Evolutionary conservation across 2,797 vertebrate species (phyloP).

Genomic region (Alosa sapidissima): DNA sequence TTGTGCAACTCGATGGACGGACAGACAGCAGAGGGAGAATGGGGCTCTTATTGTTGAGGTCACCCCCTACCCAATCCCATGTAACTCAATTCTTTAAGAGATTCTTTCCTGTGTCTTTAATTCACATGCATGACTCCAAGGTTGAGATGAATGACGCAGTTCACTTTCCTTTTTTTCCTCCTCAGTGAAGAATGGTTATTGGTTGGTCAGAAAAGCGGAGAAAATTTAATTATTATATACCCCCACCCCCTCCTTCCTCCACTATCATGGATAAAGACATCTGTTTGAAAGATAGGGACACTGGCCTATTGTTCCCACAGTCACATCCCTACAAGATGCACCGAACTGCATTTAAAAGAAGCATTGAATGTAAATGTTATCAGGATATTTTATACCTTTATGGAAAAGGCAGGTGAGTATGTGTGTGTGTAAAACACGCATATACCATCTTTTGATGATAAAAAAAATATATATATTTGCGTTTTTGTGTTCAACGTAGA

Average conservation of each 20-base stretch:
- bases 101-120: constrained; percentile 38
- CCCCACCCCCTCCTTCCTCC: neutral
- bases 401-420: neutral
- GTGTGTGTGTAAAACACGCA: neutral
- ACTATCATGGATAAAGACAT: constrained; percentile 32
- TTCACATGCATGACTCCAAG: constrained; percentile 17
- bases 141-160: constrained; percentile 26
- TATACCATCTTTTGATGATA: neutral
- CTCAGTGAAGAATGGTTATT: constrained; percentile 25
- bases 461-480: too few relatives aligned
- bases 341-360: neutral
- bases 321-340: neutral
- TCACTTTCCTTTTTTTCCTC: constrained; percentile 19
- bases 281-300: constrained; percentile 22
- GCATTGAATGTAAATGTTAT: neutral
- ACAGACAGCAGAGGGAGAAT: constrained; percentile 13
- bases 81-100: constrained; percentile 30
- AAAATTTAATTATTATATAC: constrained; percentile 34
- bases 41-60: constrained; percentile 18
- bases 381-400: neutral
- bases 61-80: constrained; percentile 1
- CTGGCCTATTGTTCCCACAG: constrained; percentile 28
- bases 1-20: neutral
- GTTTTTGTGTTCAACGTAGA: neutral
- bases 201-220: constrained; percentile 19